Evolutionary conservation across 2,797 vertebrate genomes (phyloP), one percentile per base, ranked within the genome.

Genomic region (Enteromius anoplus): DNA sequence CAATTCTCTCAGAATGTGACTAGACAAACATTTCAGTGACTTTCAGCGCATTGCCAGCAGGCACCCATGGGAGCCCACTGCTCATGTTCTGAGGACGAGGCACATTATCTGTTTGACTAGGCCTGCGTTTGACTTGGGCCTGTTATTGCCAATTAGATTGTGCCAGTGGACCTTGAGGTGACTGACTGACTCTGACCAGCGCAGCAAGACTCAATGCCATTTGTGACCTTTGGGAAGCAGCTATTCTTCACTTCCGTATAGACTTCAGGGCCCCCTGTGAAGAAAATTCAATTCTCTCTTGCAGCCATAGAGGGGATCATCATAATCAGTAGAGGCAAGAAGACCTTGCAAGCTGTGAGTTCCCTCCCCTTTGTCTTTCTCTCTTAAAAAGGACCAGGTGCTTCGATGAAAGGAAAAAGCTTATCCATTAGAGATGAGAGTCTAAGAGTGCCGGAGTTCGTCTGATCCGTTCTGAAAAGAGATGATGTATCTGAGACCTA

Each of bases 131-230:
- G 80, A 60, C 29, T 68, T 78, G 49, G 86, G 71, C 86, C 87
- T 58, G 85, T 93, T 87, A 85, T 84, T 87, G 86, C 87, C 91
- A 89, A 92, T 94, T 91, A 92, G 83, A 83, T 89, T 84, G 84
- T 90, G 85, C 88, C 82, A 84, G 51, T 82, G 80, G 87, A 91
- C 85, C 89, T 90, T 89, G 68, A 92, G 88, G 82, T 89, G 89
- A 78, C 83, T 88, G 88, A 89, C 87, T 93, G 89, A 93, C 92
- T 91, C 89, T 75, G 86, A 85, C 68, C 84, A 87, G 84, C 88
- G 88, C 90, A 89, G 85, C 87, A 81, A 85, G 89, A 85, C 75
- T 86, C 80, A 55, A 80, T 86, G 55, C 73, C 55, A 62, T 45
- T 78, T 87, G 78, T 85, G 90, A 89, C 80, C 73, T 73, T 81